A percentile compares a stretch with the other conserved stretches of the same genome.
These are phyloP conservation scores for Protonemura montana DNA, from an alignment of 2,888 invertebrate genomes.

Conservation along the genomic window DNA sequence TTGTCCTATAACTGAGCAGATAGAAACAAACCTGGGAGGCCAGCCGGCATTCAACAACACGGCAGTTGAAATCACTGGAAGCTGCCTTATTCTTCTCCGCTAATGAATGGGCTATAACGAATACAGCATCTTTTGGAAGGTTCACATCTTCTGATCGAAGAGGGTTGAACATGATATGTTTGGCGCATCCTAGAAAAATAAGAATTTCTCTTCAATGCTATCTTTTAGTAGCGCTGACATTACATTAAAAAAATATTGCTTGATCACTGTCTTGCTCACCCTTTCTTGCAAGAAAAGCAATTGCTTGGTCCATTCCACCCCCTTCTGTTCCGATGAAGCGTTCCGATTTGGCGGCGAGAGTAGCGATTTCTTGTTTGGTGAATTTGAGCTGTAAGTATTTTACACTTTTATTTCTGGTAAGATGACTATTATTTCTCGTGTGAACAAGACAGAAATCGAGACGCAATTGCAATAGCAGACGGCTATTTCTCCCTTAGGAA, in stretches of 20 bases:
- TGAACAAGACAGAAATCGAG: too few species aligned
- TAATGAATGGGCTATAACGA: conserved; percentile 93
- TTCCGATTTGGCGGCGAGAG: conserved; percentile 89
- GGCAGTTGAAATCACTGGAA: conserved; percentile 86
- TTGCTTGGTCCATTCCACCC: conserved; percentile 99
- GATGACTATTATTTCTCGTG: too few species aligned
- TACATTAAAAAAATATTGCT: not conserved
- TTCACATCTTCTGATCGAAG: conserved; percentile 77
- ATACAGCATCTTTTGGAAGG: conserved; percentile 82
- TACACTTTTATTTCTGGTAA: too few species aligned
- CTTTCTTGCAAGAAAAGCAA: conserved; percentile 87
- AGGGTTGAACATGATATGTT: conserved; percentile 93
- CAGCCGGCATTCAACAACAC: conserved; percentile 93
- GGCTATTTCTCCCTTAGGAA: too few species aligned
- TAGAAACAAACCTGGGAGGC: conserved; percentile 78
- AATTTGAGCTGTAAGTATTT: conserved; percentile 55
- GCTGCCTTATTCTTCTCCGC: conserved; percentile 94
- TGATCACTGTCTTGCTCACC: conserved; percentile 59
- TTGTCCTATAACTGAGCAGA: too few species aligned
- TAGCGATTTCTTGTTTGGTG: conserved; percentile 74
- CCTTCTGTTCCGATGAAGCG: conserved; percentile 96
- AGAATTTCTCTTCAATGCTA: not conserved
- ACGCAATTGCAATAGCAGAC: too few species aligned
- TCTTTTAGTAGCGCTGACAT: not conserved
- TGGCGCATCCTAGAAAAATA: conserved; percentile 73